Conservation (phyloP, 2,888 invertebrate genomes). For the Andrena minutula region DNA sequence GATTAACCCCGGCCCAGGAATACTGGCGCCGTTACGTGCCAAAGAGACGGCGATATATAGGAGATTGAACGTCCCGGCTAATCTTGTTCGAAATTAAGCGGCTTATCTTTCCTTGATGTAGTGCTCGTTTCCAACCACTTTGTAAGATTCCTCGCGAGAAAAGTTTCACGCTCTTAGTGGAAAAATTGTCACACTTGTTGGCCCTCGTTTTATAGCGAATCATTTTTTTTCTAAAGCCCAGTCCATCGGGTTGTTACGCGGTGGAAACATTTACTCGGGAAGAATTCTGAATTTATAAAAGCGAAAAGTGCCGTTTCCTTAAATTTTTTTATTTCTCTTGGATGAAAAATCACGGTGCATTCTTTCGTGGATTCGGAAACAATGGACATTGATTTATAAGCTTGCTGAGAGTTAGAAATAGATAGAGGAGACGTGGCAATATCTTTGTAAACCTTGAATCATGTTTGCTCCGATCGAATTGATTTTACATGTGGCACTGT, state of each 20-base stretch:
- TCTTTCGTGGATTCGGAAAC: not conserved
- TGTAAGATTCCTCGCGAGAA: conserved; percentile 48
- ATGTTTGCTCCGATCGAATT: not conserved
- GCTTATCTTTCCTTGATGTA: conserved; percentile 70
- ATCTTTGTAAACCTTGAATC: not conserved
- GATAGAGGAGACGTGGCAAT: not conserved
- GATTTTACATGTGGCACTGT: not conserved
- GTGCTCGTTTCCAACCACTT: conserved; percentile 55
- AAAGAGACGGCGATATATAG: conserved; percentile 66
- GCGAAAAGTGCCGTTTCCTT: not conserved
- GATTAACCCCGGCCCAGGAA: conserved; percentile 66
- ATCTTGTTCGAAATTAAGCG: conserved; percentile 74
- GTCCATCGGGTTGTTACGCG: not conserved
- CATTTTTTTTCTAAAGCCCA: not conserved
- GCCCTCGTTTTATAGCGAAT: not conserved
- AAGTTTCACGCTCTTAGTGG: conserved; percentile 43
- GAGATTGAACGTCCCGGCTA: conserved; percentile 71
- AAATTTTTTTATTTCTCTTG: not conserved
- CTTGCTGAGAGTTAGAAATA: no score
- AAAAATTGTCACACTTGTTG: conserved; percentile 22
- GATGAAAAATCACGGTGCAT: not conserved
- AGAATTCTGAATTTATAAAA: no score
- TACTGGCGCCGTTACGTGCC: conserved; percentile 65
- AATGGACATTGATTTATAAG: not conserved
- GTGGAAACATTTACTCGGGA: not conserved